These are phyloP conservation scores for Bombyx huttoni DNA, from an alignment of 2,888 invertebrate species.

Conservation along the genomic window DNA sequence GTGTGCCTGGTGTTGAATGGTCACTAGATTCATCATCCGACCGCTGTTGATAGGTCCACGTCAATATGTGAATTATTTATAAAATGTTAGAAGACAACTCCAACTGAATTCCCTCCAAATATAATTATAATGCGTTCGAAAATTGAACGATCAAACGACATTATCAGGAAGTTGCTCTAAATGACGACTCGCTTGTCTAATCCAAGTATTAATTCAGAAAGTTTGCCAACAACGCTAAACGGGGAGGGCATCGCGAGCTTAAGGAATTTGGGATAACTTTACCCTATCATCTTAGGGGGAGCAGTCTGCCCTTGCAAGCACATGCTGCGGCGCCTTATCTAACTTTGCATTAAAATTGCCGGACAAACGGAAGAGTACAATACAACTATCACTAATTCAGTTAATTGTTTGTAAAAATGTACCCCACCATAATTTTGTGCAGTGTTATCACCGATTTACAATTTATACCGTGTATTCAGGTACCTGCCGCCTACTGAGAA, in stretches of 20 bases:
- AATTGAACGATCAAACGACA: neutral
- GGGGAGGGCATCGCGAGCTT: neutral
- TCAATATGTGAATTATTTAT: too few relatives aligned
- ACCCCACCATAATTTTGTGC: too few relatives aligned
- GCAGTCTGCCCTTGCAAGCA: neutral
- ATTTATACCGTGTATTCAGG: too few relatives aligned
- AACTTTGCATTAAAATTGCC: neutral
- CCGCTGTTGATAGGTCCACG: too few relatives aligned
- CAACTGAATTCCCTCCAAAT: neutral
- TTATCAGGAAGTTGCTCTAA: neutral
- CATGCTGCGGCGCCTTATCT: neutral
- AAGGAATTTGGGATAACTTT: neutral
- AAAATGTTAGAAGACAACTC: too few relatives aligned
- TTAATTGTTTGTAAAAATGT: too few relatives aligned
- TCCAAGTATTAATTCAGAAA: constrained; percentile 1
- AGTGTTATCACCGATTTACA: too few relatives aligned
- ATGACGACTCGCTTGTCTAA: neutral
- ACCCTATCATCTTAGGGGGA: neutral
- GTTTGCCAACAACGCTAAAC: neutral
- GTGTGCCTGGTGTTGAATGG: too few relatives aligned
- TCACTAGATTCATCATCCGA: too few relatives aligned
- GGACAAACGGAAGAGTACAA: too few relatives aligned
- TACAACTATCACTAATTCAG: too few relatives aligned
- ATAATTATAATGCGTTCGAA: neutral
- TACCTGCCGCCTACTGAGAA: too few relatives aligned